phyloP scores from a whole-genome alignment of 2,888 invertebrate genomes.

The Apodemia zela region DNA sequence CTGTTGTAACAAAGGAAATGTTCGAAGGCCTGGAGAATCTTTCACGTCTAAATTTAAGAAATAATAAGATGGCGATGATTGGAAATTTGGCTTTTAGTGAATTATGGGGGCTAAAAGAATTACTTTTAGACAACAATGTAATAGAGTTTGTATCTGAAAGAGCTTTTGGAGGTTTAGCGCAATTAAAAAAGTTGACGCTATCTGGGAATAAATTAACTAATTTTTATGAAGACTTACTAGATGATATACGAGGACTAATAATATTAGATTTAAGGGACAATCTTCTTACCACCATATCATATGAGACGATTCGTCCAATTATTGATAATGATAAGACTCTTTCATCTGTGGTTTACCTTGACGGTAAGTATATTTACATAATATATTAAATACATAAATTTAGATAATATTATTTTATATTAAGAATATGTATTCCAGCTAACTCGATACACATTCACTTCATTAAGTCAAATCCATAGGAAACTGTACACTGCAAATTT shows the following conservation, averaged over 20 bases:
- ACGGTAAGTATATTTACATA: constrained; percentile 82
- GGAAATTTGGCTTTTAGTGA: constrained; percentile 90
- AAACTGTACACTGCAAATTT: too few relatives aligned
- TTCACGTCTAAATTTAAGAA: constrained; percentile 85
- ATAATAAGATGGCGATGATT: constrained; percentile 87
- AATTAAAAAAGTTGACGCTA: constrained; percentile 85
- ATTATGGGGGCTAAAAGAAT: constrained; percentile 85
- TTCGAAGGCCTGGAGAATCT: constrained; percentile 87
- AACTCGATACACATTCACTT: too few relatives aligned
- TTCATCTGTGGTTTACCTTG: constrained; percentile 86
- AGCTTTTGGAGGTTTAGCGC: constrained; percentile 87
- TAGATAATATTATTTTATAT: too few relatives aligned
- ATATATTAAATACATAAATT: not conserved
- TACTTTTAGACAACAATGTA: constrained; percentile 84
- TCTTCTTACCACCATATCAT: constrained; percentile 86
- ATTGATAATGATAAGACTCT: constrained; percentile 86
- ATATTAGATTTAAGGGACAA: constrained; percentile 89
- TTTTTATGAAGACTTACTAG: constrained; percentile 86
- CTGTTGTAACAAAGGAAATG: constrained; percentile 87
- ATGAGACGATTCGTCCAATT: constrained; percentile 87
- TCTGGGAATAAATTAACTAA: constrained; percentile 86
- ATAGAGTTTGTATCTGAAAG: constrained; percentile 87
- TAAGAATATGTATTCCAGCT: too few relatives aligned
- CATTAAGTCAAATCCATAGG: too few relatives aligned
- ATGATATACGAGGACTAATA: constrained; percentile 84